Evolutionary conservation across 2,888 invertebrate genomes (phyloP).

Genomic region (Quadriops clusia): DNA sequence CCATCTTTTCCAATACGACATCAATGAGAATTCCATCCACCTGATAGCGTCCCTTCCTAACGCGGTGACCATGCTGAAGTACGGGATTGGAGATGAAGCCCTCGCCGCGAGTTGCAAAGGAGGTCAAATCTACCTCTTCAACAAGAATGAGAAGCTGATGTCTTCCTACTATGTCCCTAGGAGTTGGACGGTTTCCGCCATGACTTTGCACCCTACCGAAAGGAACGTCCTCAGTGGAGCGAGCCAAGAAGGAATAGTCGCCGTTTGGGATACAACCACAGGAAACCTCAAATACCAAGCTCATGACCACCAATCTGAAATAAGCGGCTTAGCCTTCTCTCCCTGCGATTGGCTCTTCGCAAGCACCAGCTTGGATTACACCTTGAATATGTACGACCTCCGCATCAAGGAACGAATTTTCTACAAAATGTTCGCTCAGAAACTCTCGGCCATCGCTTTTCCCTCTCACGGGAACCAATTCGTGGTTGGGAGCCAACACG

Average conservation of each 20-base stretch:
- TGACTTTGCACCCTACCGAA: slow-evolving; percentile 17
- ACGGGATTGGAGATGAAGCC: slow-evolving; percentile 23
- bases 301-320: slow-evolving; percentile 11
- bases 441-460: slow-evolving; percentile 19
- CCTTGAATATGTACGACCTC: slow-evolving; percentile 18
- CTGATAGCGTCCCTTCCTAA: slow-evolving; percentile 18
- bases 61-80: slow-evolving; percentile 23
- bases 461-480: slow-evolving; percentile 17
- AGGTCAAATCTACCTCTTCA: slow-evolving; percentile 21
- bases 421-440: slow-evolving; percentile 13
- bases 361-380: slow-evolving; percentile 17
- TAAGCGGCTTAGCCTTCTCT: slow-evolving; percentile 18
- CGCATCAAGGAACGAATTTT: slow-evolving; percentile 14
- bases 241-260: slow-evolving; percentile 20
- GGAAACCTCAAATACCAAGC: slow-evolving; percentile 11
- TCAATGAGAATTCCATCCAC: slow-evolving; percentile 17
- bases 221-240: slow-evolving; percentile 17
- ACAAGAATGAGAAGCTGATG: slow-evolving; percentile 13
- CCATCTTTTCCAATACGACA: slow-evolving; percentile 22
- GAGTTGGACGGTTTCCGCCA: slow-evolving; percentile 17
- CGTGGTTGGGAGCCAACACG: slow-evolving; percentile 19
- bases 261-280: slow-evolving; percentile 20
- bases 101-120: slow-evolving; percentile 20
- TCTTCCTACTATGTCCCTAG: slow-evolving; percentile 17
- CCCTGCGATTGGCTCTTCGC: slow-evolving; percentile 14